Conservation (phyloP, 2,113 vertebrate genomes). For the Paratilapia polleni region DNA sequence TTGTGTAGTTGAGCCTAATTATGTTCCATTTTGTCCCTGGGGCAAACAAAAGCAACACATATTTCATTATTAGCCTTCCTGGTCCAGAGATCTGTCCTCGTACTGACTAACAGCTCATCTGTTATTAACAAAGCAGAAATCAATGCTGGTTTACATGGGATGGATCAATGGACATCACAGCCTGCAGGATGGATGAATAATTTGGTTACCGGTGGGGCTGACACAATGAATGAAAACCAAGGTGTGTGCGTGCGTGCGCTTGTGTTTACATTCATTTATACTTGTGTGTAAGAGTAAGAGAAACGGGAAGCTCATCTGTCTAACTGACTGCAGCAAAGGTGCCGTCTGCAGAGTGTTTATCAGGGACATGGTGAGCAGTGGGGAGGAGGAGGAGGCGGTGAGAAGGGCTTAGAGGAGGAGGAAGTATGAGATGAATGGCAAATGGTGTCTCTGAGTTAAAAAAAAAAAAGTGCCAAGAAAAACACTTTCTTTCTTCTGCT, state of each 20-base stretch:
- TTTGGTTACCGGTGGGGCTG: slow-evolving; percentile 25
- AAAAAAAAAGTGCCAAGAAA: slow-evolving; percentile 10
- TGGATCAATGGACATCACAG: slow-evolving; percentile 43
- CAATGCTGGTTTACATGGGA: slow-evolving; percentile 59
- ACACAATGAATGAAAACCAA: slow-evolving; percentile 16
- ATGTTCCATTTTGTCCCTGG: not conserved
- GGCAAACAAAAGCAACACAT: slow-evolving; percentile 25
- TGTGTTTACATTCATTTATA: slow-evolving; percentile 7
- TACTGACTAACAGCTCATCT: slow-evolving; percentile 27
- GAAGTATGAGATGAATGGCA: slow-evolving; percentile 45
- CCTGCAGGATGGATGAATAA: slow-evolving; percentile 32
- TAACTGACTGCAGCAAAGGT: slow-evolving; percentile 31
- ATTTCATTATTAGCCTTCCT: slow-evolving; percentile 30
- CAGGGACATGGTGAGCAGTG: not conserved
- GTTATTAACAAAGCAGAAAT: slow-evolving; percentile 62
- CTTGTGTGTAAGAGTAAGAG: slow-evolving; percentile 7
- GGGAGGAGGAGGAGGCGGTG: not conserved
- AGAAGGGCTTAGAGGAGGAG: not conserved
- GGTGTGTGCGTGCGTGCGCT: not conserved
- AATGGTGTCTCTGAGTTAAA: not conserved
- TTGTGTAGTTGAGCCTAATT: slow-evolving; percentile 46
- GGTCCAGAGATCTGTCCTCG: slow-evolving; percentile 18
- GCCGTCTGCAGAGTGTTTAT: slow-evolving; percentile 52
- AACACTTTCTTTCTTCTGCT: not conserved
- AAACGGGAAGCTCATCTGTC: slow-evolving; percentile 42